These are phyloP conservation scores for Zaprionus nigranus DNA, from an alignment of 1,140 invertebrate species.

Conservation along the genomic window DNA sequence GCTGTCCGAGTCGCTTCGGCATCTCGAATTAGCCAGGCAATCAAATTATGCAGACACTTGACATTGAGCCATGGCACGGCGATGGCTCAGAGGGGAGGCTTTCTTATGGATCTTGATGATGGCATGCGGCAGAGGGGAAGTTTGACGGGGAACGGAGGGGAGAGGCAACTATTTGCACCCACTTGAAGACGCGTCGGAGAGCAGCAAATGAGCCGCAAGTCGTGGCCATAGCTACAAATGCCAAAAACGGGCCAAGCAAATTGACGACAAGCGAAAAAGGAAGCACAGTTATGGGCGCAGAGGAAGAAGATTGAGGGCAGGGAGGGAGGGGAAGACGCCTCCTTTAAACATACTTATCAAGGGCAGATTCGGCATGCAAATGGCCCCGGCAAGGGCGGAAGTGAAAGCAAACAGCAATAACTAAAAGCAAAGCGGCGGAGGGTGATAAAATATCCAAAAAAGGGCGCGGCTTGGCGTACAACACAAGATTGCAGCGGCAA, in stretches of 20 bases:
- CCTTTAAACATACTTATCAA: conserved; percentile 37
- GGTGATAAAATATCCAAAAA: conserved; percentile 2
- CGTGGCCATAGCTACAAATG: conserved; percentile 41
- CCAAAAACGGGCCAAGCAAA: conserved; percentile 38
- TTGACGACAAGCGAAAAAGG: conserved; percentile 24
- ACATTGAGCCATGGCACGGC: conserved; percentile 13
- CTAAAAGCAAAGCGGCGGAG: conserved; percentile 11
- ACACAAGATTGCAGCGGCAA: not conserved
- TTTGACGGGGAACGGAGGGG: not conserved
- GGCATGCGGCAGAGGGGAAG: not conserved
- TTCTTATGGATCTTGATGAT: conserved; percentile 2
- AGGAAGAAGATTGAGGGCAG: not conserved
- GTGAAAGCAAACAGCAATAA: conserved; percentile 44
- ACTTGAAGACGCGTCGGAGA: conserved; percentile 39
- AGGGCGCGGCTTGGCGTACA: not conserved
- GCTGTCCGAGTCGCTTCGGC: not conserved
- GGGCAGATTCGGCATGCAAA: conserved; percentile 47
- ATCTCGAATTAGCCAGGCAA: conserved; percentile 48
- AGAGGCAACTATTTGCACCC: conserved; percentile 45
- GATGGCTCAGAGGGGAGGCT: not conserved
- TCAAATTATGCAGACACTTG: conserved; percentile 56
- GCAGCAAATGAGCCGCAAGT: conserved; percentile 52
- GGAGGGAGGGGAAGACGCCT: not conserved
- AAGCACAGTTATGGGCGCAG: not conserved
- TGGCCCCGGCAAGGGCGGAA: conserved; percentile 23